Evolutionary conservation across 1,140 invertebrate species (phyloP).

Genomic region (Steinernema feltiae): DNA sequence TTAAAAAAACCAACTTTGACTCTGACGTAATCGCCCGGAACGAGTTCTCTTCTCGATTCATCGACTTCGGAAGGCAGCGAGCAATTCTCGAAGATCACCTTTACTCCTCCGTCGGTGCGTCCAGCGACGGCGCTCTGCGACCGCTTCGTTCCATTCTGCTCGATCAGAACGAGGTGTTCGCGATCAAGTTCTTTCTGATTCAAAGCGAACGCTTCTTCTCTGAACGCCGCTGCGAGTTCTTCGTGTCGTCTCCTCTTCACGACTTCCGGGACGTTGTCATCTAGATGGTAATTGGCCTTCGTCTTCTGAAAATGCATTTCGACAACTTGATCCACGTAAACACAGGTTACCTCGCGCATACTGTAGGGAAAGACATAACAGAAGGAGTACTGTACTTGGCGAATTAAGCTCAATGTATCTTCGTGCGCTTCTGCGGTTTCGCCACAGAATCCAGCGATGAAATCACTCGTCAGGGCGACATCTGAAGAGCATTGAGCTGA

Average conservation of each 20-base stretch:
- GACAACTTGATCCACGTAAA: not conserved
- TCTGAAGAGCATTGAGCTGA: constrained; percentile 53
- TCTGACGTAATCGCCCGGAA: constrained; percentile 36
- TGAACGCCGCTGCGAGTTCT: constrained; percentile 35
- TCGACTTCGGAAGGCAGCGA: not conserved
- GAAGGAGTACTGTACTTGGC: constrained; percentile 73
- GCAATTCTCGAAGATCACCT: constrained; percentile 30
- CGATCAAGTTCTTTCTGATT: constrained; percentile 23
- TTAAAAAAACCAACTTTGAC: constrained; percentile 1
- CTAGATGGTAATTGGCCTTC: constrained; percentile 72
- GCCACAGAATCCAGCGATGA: constrained; percentile 92
- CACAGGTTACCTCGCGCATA: constrained; percentile 73
- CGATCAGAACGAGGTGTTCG: constrained; percentile 34
- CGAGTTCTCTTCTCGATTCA: not conserved
- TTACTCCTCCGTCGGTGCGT: constrained; percentile 32
- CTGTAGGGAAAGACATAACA: constrained; percentile 85
- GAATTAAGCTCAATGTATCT: constrained; percentile 77
- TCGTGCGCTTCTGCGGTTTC: constrained; percentile 86
- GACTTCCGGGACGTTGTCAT: constrained; percentile 73
- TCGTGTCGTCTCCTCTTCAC: constrained; percentile 68
- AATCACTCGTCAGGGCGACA: constrained; percentile 80
- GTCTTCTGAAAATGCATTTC: constrained; percentile 69
- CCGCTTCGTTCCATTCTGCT: constrained; percentile 32
- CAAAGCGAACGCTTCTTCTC: constrained; percentile 32
- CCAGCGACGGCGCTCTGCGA: constrained; percentile 19